A percentile compares a stretch with the other conserved stretches of the same genome.
Evolutionary conservation across 2,797 vertebrate genomes (phyloP).

Genomic region (Rhyacichthys aspro): DNA sequence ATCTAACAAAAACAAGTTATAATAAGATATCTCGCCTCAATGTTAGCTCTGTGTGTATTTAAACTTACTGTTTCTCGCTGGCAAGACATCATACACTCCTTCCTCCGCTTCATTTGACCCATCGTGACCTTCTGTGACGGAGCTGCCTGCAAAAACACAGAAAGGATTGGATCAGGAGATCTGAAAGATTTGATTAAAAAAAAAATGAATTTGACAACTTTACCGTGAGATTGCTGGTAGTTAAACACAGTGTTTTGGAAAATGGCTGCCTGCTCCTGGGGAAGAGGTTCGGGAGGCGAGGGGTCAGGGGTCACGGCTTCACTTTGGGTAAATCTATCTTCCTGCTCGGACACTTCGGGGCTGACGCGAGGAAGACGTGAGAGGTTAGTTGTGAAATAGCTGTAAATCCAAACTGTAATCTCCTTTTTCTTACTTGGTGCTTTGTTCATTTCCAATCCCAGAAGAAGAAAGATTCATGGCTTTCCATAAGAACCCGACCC

Average conservation of each 20-base stretch:
- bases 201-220: neutral
- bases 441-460: neutral
- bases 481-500: slow-evolving; percentile 75
- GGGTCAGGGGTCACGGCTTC: neutral
- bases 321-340: slow-evolving; percentile 25
- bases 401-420: neutral
- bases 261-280: slow-evolving; percentile 4
- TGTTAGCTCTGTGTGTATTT: neutral
- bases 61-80: slow-evolving; percentile 50
- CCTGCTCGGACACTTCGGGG: slow-evolving; percentile 25
- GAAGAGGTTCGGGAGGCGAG: slow-evolving; percentile 12
- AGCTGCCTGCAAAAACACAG: neutral
- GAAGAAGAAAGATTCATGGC: slow-evolving; percentile 71
- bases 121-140: neutral
- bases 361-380: slow-evolving; percentile 24
- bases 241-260: slow-evolving; percentile 3
- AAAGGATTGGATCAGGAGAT: no score
- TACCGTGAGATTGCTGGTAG: slow-evolving; percentile 16
- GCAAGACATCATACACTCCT: slow-evolving; percentile 67
- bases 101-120: slow-evolving; percentile 17
- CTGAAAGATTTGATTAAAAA: no score
- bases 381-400: neutral
- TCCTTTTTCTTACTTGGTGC: slow-evolving; percentile 48
- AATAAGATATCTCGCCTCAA: neutral
- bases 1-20: slow-evolving; percentile 31